phyloP scores from a whole-genome alignment of 2,888 invertebrate species.

The Nephrotoma flavescens region DNA sequence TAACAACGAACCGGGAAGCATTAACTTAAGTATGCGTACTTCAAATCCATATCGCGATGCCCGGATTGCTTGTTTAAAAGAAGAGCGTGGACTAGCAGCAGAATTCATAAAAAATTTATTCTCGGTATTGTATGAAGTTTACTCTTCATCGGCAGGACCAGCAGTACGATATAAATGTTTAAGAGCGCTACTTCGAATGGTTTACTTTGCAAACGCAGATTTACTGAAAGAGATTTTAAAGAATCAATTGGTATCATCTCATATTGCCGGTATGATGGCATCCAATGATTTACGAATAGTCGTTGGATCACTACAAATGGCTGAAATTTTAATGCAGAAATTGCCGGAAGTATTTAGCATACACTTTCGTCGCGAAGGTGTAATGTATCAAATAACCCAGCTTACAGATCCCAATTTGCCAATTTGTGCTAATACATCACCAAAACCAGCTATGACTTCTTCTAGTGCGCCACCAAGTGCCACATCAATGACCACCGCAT shows the following conservation, averaged over 20 bases:
- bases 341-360: constrained; percentile 88
- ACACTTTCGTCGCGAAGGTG: constrained; percentile 94
- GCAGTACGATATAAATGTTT: constrained; percentile 95
- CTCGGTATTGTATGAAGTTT: constrained; percentile 93
- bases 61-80: constrained; percentile 51
- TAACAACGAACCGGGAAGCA: constrained; percentile 7
- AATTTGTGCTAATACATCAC: constrained; percentile 37
- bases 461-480: constrained; percentile 27
- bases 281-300: constrained; percentile 93
- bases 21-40: constrained; percentile 11
- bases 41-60: constrained; percentile 35
- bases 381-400: constrained; percentile 73
- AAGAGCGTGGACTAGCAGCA: constrained; percentile 54
- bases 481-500: constrained; percentile 24
- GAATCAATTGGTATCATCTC: constrained; percentile 75
- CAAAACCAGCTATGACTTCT: constrained; percentile 34
- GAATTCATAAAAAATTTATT: constrained; percentile 68
- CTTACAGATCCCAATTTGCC: constrained; percentile 53
- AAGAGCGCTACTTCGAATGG: constrained; percentile 88
- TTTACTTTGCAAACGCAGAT: constrained; percentile 83
- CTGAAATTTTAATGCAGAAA: constrained; percentile 92
- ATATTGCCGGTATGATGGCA: constrained; percentile 97
- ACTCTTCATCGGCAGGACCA: constrained; percentile 95
- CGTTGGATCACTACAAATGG: constrained; percentile 93
- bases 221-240: constrained; percentile 61